phyloP scores from a whole-genome alignment of 2,888 invertebrate species.

The Coleophora flavipennella region DNA sequence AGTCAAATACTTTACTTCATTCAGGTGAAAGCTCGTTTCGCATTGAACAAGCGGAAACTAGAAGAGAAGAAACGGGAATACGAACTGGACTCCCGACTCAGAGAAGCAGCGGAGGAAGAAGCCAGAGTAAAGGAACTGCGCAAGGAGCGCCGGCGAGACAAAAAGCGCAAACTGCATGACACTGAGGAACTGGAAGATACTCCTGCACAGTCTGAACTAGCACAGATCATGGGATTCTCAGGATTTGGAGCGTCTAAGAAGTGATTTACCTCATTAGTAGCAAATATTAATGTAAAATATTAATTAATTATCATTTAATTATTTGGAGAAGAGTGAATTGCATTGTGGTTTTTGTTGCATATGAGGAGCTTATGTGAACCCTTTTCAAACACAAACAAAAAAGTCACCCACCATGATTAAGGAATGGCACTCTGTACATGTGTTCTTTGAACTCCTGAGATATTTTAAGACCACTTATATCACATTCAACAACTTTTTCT shows the following conservation, averaged over 20 bases:
- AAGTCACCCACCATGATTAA: no score
- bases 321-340: no score
- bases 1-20: no score
- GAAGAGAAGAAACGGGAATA: conserved; percentile 98
- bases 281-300: no score
- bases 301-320: no score
- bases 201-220: conserved; percentile 80
- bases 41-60: conserved; percentile 91
- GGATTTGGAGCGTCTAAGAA: conserved; percentile 92
- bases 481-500: no score
- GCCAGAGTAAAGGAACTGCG: conserved; percentile 92
- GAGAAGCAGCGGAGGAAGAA: conserved; percentile 96
- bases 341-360: no score
- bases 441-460: no score
- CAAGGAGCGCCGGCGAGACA: conserved; percentile 90
- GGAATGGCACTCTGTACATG: no score
- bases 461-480: no score
- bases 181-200: conserved; percentile 52
- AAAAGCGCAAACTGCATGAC: conserved; percentile 87
- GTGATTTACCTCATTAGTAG: conserved; percentile 30
- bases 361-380: no score
- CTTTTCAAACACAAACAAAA: no score
- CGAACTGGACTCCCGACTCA: conserved; percentile 90
- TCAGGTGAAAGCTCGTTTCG: conserved; percentile 91
- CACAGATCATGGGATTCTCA: conserved; percentile 95